Evolutionary conservation across 2,797 vertebrate genomes (phyloP).

Genomic region (Anguilla pacifica): DNA sequence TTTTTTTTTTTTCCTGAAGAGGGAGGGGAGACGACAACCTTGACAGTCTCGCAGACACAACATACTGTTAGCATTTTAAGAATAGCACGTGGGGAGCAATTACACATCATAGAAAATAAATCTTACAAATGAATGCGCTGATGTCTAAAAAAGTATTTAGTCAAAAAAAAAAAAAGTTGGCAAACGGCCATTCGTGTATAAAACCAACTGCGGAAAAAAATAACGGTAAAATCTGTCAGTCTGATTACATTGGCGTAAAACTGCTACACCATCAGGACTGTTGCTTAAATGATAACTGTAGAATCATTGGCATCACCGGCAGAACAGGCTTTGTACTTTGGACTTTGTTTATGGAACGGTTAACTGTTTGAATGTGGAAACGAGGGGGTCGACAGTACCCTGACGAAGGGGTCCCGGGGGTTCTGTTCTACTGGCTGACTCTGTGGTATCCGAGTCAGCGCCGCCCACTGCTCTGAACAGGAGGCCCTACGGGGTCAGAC

Average conservation of each 20-base stretch:
- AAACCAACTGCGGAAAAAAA: not conserved
- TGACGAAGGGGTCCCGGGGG: not conserved
- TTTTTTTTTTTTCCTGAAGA: not conserved
- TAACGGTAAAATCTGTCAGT: not conserved
- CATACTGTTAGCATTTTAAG: not conserved
- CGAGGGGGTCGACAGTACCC: not conserved
- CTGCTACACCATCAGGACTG: not conserved
- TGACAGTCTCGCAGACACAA: not conserved
- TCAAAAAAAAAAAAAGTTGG: not conserved
- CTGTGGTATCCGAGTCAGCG: not conserved
- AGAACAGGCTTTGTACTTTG: not conserved
- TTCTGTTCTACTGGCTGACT: not conserved
- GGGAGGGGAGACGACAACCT: not conserved
- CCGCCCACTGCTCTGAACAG: conserved; percentile 4
- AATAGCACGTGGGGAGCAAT: not conserved
- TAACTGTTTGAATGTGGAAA: not conserved
- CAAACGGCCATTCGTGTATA: not conserved
- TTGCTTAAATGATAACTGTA: not conserved
- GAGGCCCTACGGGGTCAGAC: not conserved
- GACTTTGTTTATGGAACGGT: not conserved
- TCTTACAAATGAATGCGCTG: not conserved
- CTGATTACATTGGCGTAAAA: not conserved
- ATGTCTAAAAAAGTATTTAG: not conserved
- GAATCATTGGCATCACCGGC: not conserved
- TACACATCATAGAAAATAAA: not conserved